Conservation (phyloP, 2,113 vertebrate species). For the Oxyura jamaicensis region DNA sequence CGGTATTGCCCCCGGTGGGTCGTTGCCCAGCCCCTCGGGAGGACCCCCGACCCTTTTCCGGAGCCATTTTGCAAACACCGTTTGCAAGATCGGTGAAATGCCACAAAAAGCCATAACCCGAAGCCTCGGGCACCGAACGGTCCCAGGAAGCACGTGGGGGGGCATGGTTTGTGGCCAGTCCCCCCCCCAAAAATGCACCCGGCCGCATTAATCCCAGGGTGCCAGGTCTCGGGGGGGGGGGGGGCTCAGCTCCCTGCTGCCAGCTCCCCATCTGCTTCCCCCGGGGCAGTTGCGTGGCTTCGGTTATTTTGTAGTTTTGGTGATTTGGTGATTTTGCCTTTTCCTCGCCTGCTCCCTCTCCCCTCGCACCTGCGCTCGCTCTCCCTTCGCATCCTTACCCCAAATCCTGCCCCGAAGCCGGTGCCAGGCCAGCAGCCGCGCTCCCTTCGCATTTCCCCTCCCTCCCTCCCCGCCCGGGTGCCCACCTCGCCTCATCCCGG, state of each 20-base stretch:
- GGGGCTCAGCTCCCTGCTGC: not conserved
- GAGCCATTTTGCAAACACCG: not conserved
- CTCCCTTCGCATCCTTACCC: not conserved
- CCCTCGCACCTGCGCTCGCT: not conserved
- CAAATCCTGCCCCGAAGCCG: not conserved
- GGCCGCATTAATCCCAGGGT: not conserved
- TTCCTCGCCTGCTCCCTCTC: not conserved
- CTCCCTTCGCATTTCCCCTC: not conserved
- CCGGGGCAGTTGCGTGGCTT: accelerated
- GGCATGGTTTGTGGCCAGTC: not conserved
- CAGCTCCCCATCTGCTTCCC: not conserved
- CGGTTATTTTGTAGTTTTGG: not conserved
- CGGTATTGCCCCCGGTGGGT: accelerated
- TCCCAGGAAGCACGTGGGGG: not conserved
- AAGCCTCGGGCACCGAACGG: not conserved
- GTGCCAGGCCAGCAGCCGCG: not conserved
- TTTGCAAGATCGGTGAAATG: accelerated
- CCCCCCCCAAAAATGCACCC: too few relatives aligned
- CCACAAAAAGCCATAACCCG: not conserved
- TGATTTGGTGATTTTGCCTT: not conserved
- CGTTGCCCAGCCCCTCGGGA: not conserved
- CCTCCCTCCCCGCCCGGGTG: not conserved
- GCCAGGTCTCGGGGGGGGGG: not conserved
- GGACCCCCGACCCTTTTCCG: not conserved
- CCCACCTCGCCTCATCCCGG: not conserved